A percentile compares a stretch with the other conserved stretches of the same genome.
Evolutionary conservation across 1,140 invertebrate genomes (phyloP).

Genomic region (Bombus polaris): DNA sequence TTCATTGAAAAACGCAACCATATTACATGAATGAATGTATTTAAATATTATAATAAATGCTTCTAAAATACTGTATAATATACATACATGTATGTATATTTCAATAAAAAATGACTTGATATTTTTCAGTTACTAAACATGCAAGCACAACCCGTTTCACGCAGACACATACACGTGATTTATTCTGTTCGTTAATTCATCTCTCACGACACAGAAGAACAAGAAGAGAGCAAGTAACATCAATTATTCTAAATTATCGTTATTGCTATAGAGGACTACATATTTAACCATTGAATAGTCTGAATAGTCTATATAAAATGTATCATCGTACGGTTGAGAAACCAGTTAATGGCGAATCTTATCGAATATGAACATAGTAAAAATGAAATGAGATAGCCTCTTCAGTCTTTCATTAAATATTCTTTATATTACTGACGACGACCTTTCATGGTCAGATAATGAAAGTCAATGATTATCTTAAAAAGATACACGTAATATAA

Average conservation of each 20-base stretch:
- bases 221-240: slow-evolving; percentile 3
- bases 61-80: slow-evolving; percentile 33
- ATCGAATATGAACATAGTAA: background rate
- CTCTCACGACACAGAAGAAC: background rate
- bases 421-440: slow-evolving; percentile 4
- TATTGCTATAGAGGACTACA: background rate
- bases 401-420: slow-evolving; percentile 43
- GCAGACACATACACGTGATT: background rate
- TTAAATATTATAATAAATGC: slow-evolving; percentile 38
- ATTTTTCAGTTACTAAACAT: background rate
- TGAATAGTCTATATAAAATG: background rate
- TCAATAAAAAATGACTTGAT: slow-evolving; percentile 22
- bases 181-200: slow-evolving; percentile 13
- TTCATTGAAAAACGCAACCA: background rate
- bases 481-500: background rate
- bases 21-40: slow-evolving; percentile 22
- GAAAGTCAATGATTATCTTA: background rate
- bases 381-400: slow-evolving; percentile 30
- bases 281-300: background rate
- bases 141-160: slow-evolving; percentile 10
- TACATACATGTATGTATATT: background rate
- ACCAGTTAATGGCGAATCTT: background rate
- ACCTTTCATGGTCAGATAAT: background rate
- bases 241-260: background rate
- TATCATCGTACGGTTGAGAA: background rate